Conservation (phyloP, 37 sponge, comb jelly and placozoan species). For the Bolinopsis microptera region DNA sequence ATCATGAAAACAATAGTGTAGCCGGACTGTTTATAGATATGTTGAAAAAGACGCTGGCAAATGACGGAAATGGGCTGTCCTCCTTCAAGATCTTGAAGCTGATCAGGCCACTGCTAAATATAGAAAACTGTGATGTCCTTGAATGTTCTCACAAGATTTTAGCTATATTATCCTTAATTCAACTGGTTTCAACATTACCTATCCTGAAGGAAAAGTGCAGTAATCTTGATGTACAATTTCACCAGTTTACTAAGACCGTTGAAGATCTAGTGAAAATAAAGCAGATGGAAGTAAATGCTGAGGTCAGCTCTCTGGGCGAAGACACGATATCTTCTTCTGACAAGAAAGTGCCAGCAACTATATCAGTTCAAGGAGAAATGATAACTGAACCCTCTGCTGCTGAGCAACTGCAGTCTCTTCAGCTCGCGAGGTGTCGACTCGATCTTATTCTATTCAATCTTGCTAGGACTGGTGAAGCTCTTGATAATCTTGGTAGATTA, state of each 20-base stretch:
- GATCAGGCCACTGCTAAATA: background rate
- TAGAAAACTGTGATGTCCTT: conserved; percentile 14
- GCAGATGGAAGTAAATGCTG: background rate
- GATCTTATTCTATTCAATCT: conserved; percentile 21
- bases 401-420: background rate
- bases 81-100: background rate
- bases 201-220: background rate
- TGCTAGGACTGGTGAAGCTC: background rate
- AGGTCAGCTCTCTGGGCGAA: background rate
- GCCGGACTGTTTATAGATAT: conserved; percentile 34
- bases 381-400: background rate
- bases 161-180: conserved; percentile 6
- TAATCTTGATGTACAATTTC: background rate
- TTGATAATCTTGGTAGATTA: background rate
- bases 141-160: background rate
- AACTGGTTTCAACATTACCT: background rate
- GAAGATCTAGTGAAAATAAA: background rate
- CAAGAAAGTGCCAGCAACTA: background rate
- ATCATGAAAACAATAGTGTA: background rate
- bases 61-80: background rate
- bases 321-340: background rate
- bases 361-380: conserved; percentile 20
- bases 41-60: background rate
- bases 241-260: background rate
- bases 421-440: background rate